A percentile compares a stretch with the other conserved stretches of the same genome.
Conservation (phyloP, 2,888 invertebrate species). For the Disparrhopalites patrizii region DNA sequence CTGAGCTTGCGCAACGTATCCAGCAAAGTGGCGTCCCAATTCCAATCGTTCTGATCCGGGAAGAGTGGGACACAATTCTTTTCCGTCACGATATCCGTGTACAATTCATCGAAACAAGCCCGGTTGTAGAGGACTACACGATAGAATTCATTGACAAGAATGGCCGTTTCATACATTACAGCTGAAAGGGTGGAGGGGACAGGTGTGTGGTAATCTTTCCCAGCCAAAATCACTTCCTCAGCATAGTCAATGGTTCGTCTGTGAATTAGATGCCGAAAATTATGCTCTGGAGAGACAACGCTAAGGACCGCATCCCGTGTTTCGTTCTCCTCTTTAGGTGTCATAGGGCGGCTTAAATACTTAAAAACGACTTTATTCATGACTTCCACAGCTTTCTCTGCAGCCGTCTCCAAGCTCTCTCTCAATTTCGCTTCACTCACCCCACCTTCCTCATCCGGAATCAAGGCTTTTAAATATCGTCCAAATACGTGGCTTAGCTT, state of each 20-base stretch:
- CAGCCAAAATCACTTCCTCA: conserved; percentile 18
- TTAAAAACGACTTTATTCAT: neutral
- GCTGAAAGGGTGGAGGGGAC: conserved; percentile 6
- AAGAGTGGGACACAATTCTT: neutral
- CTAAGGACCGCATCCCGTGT: neutral
- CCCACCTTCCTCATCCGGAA: neutral
- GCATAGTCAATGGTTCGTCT: conserved; percentile 17
- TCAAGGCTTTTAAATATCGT: conserved; percentile 11
- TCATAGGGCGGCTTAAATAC: neutral
- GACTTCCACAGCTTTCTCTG: conserved; percentile 4
- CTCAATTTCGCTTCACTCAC: conserved; percentile 1
- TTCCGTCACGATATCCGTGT: conserved; percentile 9
- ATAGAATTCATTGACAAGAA: conserved; percentile 15
- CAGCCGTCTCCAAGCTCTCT: conserved; percentile 10
- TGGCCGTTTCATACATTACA: conserved; percentile 18
- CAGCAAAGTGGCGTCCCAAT: conserved; percentile 15
- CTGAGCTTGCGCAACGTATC: conserved; percentile 12
- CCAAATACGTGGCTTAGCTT: conserved; percentile 2
- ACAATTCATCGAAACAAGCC: conserved; percentile 13
- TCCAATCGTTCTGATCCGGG: conserved; percentile 7
- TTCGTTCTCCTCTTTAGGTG: neutral
- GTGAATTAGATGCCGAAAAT: conserved; percentile 1
- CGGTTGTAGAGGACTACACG: conserved; percentile 18
- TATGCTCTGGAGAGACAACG: neutral
- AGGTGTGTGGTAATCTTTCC: conserved; percentile 17